phyloP scores from a whole-genome alignment of 2,888 invertebrate species.

The Polydrusus tereticollis region DNA sequence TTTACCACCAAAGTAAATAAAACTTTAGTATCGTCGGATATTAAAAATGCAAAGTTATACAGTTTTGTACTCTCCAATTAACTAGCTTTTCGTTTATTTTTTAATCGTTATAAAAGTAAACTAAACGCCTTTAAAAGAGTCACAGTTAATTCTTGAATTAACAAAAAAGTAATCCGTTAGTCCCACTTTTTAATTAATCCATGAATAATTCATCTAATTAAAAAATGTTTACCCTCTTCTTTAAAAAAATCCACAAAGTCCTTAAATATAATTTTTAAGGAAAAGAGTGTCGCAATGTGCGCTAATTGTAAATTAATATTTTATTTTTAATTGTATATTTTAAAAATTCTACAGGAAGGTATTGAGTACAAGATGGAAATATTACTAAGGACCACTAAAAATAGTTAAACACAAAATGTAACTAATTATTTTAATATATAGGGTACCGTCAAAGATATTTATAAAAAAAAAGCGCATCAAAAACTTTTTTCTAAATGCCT shows the following conservation, averaged over 20 bases:
- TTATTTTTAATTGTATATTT: conserved; percentile 33
- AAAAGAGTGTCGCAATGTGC: conserved; percentile 4
- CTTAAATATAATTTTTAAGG: conserved; percentile 14
- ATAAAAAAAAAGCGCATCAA: no score
- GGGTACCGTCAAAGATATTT: no score
- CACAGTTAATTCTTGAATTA: conserved; percentile 24
- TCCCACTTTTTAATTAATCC: conserved; percentile 31
- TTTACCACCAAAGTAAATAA: no score
- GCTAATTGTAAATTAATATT: conserved; percentile 28
- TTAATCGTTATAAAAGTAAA: conserved; percentile 30
- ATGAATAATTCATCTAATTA: conserved; percentile 36
- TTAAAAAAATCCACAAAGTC: conserved; percentile 7
- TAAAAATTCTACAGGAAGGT: conserved; percentile 13
- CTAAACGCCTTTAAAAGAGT: conserved; percentile 20
- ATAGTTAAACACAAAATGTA: no score
- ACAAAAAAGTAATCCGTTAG: conserved; percentile 27
- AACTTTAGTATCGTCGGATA: no score
- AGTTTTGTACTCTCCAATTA: neutral
- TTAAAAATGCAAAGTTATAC: no score
- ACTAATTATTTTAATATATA: no score
- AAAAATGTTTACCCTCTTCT: conserved; percentile 23
- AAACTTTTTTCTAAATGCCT: no score
- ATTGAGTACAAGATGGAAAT: no score
- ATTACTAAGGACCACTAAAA: no score
- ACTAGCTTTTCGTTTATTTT: conserved; percentile 16